Evolutionary conservation across 2,113 vertebrate genomes (phyloP).

Genomic region (Myiozetetes cayanensis): DNA sequence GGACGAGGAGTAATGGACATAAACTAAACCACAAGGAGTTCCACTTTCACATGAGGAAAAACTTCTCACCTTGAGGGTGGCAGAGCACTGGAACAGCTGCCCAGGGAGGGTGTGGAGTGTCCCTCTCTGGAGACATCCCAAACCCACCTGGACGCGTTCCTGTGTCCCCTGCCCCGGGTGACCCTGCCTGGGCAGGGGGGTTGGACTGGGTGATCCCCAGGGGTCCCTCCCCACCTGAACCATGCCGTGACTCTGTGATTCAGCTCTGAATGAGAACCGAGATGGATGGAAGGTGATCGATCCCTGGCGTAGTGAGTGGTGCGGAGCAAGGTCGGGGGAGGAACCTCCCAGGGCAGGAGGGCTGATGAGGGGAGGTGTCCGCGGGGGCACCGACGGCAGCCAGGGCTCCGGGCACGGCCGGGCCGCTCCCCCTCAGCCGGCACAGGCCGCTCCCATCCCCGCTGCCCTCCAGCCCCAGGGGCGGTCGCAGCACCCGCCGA

Average conservation of each 20-base stretch:
- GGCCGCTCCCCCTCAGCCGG: no score
- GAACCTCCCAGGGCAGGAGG: fast-evolving
- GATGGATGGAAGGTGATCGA: fast-evolving
- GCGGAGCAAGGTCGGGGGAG: fast-evolving
- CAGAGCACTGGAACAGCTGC: not conserved
- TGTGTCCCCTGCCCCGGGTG: not conserved
- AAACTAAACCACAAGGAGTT: not conserved
- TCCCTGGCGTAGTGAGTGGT: fast-evolving
- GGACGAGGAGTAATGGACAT: not conserved
- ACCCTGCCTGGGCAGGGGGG: no score
- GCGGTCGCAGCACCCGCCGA: no score
- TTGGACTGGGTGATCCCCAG: not conserved
- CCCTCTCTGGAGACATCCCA: not conserved
- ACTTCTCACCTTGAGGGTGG: not conserved
- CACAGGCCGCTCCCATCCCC: not conserved
- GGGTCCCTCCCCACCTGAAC: not conserved
- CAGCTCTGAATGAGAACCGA: not conserved
- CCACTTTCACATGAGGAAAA: not conserved
- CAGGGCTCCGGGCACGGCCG: not conserved
- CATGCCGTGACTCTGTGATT: not conserved
- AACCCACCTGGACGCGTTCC: not conserved
- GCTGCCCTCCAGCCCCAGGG: fast-evolving
- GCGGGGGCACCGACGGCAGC: no score
- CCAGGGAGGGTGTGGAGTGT: not conserved
- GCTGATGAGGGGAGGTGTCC: not conserved